phyloP scores from a whole-genome alignment of 2,797 vertebrate genomes.

The Syndactyla subalaris region DNA sequence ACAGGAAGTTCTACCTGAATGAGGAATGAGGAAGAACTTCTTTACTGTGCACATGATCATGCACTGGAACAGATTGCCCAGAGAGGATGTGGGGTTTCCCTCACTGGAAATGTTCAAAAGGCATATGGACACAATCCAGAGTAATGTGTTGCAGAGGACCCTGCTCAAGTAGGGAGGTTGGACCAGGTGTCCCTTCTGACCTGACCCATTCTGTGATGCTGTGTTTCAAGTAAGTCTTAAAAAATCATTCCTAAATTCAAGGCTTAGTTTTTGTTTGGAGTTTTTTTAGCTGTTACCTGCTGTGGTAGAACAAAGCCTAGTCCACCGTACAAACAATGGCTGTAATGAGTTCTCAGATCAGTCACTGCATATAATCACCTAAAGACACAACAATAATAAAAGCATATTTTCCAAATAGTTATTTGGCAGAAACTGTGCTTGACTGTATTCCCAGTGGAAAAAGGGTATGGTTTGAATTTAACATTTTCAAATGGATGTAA shows the following conservation, averaged over 20 bases:
- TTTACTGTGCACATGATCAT: no score
- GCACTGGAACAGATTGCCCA: background rate
- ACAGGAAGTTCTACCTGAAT: no score
- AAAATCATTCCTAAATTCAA: slow-evolving; percentile 8
- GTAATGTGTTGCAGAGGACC: no score
- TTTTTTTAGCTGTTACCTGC: background rate
- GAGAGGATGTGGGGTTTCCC: rapidly evolving
- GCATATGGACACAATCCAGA: background rate
- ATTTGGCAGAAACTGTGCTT: background rate
- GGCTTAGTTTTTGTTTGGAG: background rate
- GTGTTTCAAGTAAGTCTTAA: slow-evolving; percentile 15
- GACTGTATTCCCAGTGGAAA: slow-evolving; percentile 37
- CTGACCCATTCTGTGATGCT: background rate
- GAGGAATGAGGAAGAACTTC: no score
- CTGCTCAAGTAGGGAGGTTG: background rate
- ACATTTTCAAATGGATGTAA: slow-evolving; percentile 33
- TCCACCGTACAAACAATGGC: background rate
- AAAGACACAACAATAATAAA: slow-evolving; percentile 42
- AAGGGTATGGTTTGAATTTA: slow-evolving; percentile 40
- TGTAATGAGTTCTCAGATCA: slow-evolving; percentile 21
- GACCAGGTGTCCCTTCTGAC: background rate
- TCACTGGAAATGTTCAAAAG: background rate
- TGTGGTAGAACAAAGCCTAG: background rate
- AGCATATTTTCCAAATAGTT: slow-evolving; percentile 35
- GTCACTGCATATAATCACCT: slow-evolving; percentile 38